A percentile compares a stretch with the other conserved stretches of the same genome.
These are phyloP conservation scores for Drosophila niveifrons DNA, from an alignment of 2,888 invertebrate genomes.

Conservation along the genomic window DNA sequence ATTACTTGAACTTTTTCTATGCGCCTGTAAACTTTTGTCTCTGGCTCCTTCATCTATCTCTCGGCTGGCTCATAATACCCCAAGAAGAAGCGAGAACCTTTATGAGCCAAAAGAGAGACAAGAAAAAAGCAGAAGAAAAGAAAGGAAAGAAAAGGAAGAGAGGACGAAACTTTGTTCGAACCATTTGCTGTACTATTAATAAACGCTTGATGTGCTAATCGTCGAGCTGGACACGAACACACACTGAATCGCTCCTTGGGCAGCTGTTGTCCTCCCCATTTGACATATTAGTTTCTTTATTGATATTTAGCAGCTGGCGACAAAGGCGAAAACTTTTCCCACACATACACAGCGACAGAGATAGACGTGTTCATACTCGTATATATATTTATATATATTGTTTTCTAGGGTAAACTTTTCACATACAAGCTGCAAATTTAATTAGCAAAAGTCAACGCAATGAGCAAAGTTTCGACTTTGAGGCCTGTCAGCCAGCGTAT, in stretches of 20 bases:
- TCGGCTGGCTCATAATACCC: slow-evolving; percentile 46
- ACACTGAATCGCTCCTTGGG: slow-evolving; percentile 36
- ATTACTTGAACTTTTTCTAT: slow-evolving; percentile 70
- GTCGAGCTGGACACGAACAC: slow-evolving; percentile 48
- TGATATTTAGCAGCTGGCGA: slow-evolving; percentile 76
- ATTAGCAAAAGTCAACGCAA: slow-evolving; percentile 64
- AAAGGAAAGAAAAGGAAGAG: slow-evolving; percentile 3
- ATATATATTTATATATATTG: slow-evolving; percentile 29
- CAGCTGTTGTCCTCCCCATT: slow-evolving; percentile 57
- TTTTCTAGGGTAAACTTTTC: slow-evolving; percentile 57
- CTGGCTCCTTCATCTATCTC: slow-evolving; percentile 34
- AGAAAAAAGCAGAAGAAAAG: not conserved
- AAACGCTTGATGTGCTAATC: slow-evolving; percentile 80
- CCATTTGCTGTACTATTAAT: slow-evolving; percentile 71
- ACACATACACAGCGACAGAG: not conserved
- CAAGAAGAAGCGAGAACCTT: slow-evolving; percentile 24
- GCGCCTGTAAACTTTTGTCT: slow-evolving; percentile 74
- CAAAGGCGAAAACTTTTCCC: slow-evolving; percentile 58
- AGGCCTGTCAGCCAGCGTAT: slow-evolving; percentile 29
- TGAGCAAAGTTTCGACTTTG: slow-evolving; percentile 31
- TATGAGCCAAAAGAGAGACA: slow-evolving; percentile 40
- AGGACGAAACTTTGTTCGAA: slow-evolving; percentile 51
- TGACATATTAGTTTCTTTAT: slow-evolving; percentile 82
- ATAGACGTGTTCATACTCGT: slow-evolving; percentile 39
- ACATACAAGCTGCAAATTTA: slow-evolving; percentile 66